These are phyloP conservation scores for Temnothorax nylanderi DNA, from an alignment of 1,140 invertebrate species.

Conservation along the genomic window DNA sequence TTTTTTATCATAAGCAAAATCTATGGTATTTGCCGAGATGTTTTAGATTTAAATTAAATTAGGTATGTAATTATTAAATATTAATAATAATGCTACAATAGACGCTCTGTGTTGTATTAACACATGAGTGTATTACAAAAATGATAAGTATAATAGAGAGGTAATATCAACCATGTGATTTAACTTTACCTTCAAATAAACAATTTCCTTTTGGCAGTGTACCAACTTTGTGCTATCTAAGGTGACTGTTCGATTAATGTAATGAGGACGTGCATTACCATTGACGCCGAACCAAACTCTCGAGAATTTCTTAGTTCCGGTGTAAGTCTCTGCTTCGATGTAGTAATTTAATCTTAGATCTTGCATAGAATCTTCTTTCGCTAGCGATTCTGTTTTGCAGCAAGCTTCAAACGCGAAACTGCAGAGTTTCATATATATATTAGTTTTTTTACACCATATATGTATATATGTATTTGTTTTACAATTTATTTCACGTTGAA, in stretches of 20 bases:
- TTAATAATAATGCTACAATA: too few relatives aligned
- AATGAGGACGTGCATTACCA: constrained; percentile 85
- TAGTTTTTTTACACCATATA: too few relatives aligned
- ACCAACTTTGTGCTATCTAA: constrained; percentile 85
- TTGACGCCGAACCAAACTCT: constrained; percentile 91
- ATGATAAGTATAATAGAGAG: too few relatives aligned
- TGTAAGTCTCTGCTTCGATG: constrained; percentile 94
- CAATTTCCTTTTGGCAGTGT: constrained; percentile 91
- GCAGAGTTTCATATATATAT: too few relatives aligned
- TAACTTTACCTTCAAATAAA: constrained; percentile 90
- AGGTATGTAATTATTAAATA: too few relatives aligned
- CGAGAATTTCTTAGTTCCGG: constrained; percentile 92
- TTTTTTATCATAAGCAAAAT: too few relatives aligned
- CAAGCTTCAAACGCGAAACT: constrained; percentile 94
- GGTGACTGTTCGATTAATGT: constrained; percentile 87
- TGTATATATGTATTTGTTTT: too few relatives aligned
- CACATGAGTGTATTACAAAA: too few relatives aligned
- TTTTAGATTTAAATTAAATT: too few relatives aligned
- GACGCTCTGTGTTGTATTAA: too few relatives aligned
- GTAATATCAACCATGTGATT: not conserved
- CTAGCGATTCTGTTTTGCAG: constrained; percentile 91
- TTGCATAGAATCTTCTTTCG: constrained; percentile 86
- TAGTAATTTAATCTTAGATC: constrained; percentile 89
- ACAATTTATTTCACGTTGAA: too few relatives aligned
- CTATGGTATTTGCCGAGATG: too few relatives aligned